Conservation (phyloP, 2,797 vertebrate genomes). For the Lepus oiostolus region DNA sequence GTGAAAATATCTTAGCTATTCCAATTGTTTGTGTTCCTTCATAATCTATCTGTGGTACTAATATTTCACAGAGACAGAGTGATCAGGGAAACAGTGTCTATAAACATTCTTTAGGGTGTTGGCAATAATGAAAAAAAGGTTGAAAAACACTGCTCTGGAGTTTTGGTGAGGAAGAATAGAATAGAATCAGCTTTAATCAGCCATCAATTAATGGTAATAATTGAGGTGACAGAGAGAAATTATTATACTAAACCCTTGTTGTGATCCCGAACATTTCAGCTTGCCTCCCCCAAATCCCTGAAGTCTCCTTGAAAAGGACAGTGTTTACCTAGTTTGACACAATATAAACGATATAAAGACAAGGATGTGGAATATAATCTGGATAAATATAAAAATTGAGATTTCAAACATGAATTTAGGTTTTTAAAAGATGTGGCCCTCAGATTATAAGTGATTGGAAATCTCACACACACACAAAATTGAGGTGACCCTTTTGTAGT, state of each 20-base stretch:
- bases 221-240: neutral
- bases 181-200: too few relatives aligned
- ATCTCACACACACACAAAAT: neutral
- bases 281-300: neutral
- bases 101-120: neutral
- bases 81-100: neutral
- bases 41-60: neutral
- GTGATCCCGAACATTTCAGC: neutral
- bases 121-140: neutral
- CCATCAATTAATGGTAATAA: neutral
- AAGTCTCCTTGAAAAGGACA: neutral
- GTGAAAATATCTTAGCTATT: neutral
- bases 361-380: neutral
- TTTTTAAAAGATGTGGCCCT: neutral
- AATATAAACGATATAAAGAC: neutral
- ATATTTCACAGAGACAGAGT: neutral
- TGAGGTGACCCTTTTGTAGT: neutral
- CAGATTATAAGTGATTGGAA: neutral
- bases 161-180: neutral
- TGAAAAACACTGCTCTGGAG: neutral
- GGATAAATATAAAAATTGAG: neutral
- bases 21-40: neutral
- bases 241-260: constrained; percentile 48
- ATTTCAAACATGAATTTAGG: neutral
- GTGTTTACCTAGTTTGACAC: neutral